Evolutionary conservation across 1,140 invertebrate species (phyloP).

Genomic region (Odontomachus brunneus): DNA sequence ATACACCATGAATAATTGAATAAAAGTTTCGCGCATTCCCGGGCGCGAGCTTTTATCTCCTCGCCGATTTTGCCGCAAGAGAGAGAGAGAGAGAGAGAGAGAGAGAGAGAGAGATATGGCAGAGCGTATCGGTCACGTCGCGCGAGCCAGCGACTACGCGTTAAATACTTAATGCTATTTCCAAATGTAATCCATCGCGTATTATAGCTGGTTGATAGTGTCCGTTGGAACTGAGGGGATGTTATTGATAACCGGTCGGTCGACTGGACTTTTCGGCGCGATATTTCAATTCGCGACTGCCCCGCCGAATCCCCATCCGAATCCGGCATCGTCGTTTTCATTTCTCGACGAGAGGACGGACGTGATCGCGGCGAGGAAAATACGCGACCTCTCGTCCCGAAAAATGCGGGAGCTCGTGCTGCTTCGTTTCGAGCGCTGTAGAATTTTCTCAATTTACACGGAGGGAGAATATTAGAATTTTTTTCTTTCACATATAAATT

Average conservation of each 20-base stretch:
- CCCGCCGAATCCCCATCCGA: not conserved
- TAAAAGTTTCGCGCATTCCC: slow-evolving; percentile 6
- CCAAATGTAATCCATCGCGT: slow-evolving; percentile 37
- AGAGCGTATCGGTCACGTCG: slow-evolving; percentile 1
- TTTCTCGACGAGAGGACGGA: not conserved
- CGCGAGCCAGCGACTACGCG: not conserved
- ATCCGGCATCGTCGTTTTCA: not conserved
- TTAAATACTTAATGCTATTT: slow-evolving; percentile 49
- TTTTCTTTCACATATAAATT: too few species aligned
- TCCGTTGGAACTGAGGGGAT: not conserved
- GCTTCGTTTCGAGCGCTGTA: too few species aligned
- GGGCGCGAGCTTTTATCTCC: slow-evolving; percentile 10
- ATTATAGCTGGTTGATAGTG: not conserved
- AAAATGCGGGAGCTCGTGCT: too few species aligned
- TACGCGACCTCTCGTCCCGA: too few species aligned
- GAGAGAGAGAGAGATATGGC: too few species aligned
- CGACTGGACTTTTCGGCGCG: not conserved
- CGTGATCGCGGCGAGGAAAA: not conserved
- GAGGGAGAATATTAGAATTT: too few species aligned
- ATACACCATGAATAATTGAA: slow-evolving; percentile 45
- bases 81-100: not conserved
- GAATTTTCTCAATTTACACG: too few species aligned
- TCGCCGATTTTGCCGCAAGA: slow-evolving; percentile 15
- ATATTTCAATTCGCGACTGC: slow-evolving; percentile 5
- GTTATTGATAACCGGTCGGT: not conserved